These are phyloP conservation scores for Ashinkailepas kermadecensis DNA, from an alignment of 2,888 invertebrate species.

Conservation along the genomic window DNA sequence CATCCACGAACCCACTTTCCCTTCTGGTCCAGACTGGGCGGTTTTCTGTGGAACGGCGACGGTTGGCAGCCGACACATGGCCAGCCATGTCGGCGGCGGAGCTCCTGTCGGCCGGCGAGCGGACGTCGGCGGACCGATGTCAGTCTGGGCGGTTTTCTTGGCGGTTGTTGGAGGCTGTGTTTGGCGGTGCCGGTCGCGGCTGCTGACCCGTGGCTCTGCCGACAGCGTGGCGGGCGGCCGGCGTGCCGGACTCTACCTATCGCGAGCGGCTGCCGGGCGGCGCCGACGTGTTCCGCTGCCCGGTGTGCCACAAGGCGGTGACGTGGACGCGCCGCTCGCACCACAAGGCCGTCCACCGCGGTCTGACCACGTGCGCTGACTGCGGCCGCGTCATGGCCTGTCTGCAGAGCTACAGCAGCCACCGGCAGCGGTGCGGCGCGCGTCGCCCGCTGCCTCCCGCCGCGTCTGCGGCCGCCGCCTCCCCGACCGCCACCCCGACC, in stretches of 20 bases:
- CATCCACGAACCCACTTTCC: too few species aligned
- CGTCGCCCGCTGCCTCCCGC: neutral
- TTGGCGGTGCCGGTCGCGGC: too few species aligned
- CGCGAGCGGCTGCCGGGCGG: neutral
- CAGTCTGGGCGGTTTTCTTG: too few species aligned
- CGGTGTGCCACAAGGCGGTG: neutral
- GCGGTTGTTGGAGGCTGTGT: too few species aligned
- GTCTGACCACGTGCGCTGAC: neutral
- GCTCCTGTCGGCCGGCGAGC: neutral
- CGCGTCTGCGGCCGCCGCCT: neutral
- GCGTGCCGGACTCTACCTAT: neutral
- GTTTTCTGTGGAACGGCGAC: too few species aligned
- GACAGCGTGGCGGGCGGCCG: neutral
- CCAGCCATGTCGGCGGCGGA: neutral
- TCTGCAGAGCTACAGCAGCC: neutral
- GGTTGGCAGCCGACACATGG: too few species aligned
- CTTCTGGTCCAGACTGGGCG: too few species aligned
- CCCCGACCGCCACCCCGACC: neutral
- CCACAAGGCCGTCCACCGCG: slow-evolving; percentile 17
- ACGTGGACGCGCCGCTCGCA: slow-evolving; percentile 16
- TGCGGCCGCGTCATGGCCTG: slow-evolving; percentile 18
- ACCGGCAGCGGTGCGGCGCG: neutral
- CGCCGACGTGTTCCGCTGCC: neutral
- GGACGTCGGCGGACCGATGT: too few species aligned
- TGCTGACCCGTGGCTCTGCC: neutral